Evolutionary conservation across 2,113 vertebrate genomes (phyloP), one percentile per base, ranked within the genome.

Genomic region (Podilymbus podiceps): DNA sequence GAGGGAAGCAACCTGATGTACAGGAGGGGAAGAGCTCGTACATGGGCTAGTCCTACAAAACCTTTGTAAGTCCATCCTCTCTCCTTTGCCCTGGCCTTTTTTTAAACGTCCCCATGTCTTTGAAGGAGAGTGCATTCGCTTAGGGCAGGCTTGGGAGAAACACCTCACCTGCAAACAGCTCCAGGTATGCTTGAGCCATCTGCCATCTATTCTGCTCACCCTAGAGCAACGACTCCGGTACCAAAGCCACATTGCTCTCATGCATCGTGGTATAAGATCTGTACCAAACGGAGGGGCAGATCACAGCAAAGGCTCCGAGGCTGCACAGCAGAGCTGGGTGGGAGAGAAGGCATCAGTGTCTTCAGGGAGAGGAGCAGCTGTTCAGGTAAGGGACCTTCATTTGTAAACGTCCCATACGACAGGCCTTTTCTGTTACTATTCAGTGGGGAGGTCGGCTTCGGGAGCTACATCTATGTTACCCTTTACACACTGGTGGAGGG

Each of bases 251-350:
- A 8, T 42, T n/a, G 33, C 53, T 72, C 19, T 63, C 13, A 15
- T 35, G 11, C 35, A 8, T 40, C 0, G 0, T 40, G 38, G 27
- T 24, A 4, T 35, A 59, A 64, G 67, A 24, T 42, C 58, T 64
- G 24, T 50, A 55, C 31, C 52, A 67, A 82, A 59, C 21, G 5
- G 38, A 46, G 31, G 38, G 38, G 18, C 5, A 22, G 40, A 64
- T 9, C 8, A 3, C 3, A 30, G 81, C 30, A 49, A 90, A 89
- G 11, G 24, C 40, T 80, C 56, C 50, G 63, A 79, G 44, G 40
- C 52, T 64, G 59, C 53, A 55, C 79, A 62, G 63, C 53, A 69
- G 63, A 87, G 40, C 30, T 55, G 24, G 5, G 16, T 53, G 42
- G 7, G 52, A 63, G 62, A 71, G 66, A 35, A 31, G 63, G 59